Evolutionary conservation across 92 coral and sea anemone genomes (phyloP).

Genomic region (Phenganax marumi): DNA sequence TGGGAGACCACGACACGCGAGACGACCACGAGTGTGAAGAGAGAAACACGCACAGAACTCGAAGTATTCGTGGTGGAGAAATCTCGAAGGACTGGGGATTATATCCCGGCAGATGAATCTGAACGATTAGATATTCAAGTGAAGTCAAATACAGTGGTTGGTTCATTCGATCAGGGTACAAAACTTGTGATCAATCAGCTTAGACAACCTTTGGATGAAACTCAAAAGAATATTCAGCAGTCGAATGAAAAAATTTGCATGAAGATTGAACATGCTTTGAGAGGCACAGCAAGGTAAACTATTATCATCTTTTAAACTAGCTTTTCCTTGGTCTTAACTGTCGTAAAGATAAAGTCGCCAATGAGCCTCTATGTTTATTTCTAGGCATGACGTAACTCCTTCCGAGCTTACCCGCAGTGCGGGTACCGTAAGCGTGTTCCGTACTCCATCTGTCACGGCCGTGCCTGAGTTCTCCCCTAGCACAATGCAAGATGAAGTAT

Average conservation of each 20-base stretch:
- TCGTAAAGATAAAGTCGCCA: too few relatives aligned
- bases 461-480: conserved; percentile 25
- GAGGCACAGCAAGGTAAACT: conserved; percentile 42
- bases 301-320: neutral
- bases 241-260: conserved; percentile 86
- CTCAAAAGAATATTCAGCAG: conserved; percentile 73
- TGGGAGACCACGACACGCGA: conserved; percentile 96
- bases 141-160: neutral
- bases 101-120: conserved; percentile 60
- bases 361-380: neutral
- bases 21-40: conserved; percentile 89
- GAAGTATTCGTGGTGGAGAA: conserved; percentile 82
- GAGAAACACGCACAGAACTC: conserved; percentile 87
- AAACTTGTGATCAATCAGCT: conserved; percentile 63
- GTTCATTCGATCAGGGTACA: conserved; percentile 49
- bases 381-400: conserved; percentile 16
- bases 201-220: conserved; percentile 47
- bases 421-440: conserved; percentile 22
- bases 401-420: conserved; percentile 13
- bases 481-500: conserved; percentile 26
- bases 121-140: conserved; percentile 33
- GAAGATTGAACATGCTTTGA: conserved; percentile 79
- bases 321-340: too few relatives aligned
- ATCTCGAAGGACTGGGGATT: conserved; percentile 75
- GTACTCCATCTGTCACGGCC: conserved; percentile 11